These are phyloP conservation scores for Nebria salina DNA, from an alignment of 2,888 invertebrate genomes.

Conservation along the genomic window DNA sequence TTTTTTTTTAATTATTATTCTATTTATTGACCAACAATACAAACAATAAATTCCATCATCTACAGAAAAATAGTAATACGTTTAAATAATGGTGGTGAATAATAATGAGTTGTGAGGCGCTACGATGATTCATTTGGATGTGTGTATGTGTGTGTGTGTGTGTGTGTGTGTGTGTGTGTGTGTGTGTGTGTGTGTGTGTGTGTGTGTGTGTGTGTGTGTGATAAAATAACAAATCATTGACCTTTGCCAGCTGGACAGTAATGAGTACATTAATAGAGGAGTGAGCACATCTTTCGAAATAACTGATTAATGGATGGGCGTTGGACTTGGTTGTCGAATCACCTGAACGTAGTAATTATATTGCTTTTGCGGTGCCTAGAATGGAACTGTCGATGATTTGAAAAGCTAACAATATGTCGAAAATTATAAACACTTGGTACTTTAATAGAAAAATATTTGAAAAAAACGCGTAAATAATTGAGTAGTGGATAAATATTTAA, in stretches of 20 bases:
- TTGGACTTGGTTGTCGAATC: neutral
- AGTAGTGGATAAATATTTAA: no score
- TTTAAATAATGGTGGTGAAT: neutral
- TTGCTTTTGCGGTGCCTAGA: neutral
- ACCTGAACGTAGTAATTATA: neutral
- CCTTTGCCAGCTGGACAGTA: neutral
- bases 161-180: neutral
- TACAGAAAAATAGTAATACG: no score
- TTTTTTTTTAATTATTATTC: neutral
- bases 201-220: neutral
- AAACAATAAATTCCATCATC: no score
- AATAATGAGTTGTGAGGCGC: slow-evolving; percentile 35
- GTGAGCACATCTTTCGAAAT: neutral
- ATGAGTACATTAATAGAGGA: neutral
- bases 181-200: neutral
- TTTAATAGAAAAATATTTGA: no score
- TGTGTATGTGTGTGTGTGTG: neutral
- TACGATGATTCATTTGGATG: slow-evolving; percentile 1
- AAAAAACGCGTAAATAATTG: no score
- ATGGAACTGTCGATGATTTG: neutral
- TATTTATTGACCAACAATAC: neutral
- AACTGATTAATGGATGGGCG: neutral
- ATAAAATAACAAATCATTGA: neutral
- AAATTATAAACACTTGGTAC: no score
- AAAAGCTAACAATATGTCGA: no score